A percentile compares a stretch with the other conserved stretches of the same genome.
These are phyloP conservation scores for Morphnarchus princeps DNA, from an alignment of 2,113 vertebrate genomes.

Conservation along the genomic window DNA sequence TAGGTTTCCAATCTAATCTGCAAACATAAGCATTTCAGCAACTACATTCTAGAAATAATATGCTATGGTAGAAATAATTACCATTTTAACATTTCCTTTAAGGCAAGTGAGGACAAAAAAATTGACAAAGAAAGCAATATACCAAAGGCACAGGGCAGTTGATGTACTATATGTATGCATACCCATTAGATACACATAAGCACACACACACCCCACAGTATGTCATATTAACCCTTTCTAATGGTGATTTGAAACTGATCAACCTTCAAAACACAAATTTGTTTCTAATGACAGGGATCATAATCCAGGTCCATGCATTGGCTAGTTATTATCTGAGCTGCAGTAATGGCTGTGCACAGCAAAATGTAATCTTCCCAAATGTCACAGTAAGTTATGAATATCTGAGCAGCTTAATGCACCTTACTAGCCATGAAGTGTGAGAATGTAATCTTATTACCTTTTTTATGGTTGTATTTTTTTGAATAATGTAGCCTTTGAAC, in stretches of 20 bases:
- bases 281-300: conserved; percentile 78
- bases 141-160: conserved; percentile 29
- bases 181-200: conserved; percentile 63
- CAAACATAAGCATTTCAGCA: conserved; percentile 67
- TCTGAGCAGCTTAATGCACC: conserved; percentile 83
- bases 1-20: conserved; percentile 69
- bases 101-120: conserved; percentile 50
- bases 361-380: conserved; percentile 84
- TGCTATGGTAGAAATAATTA: neutral
- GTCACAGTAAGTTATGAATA: conserved; percentile 86
- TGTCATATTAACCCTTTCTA: conserved; percentile 79
- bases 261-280: conserved; percentile 82
- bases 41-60: conserved; percentile 32
- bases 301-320: conserved; percentile 67
- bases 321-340: conserved; percentile 79
- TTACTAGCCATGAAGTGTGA: conserved; percentile 83
- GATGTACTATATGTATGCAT: conserved; percentile 69
- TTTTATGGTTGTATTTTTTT: conserved; percentile 87
- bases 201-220: neutral
- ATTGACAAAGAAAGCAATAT: conserved; percentile 47
- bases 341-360: conserved; percentile 75
- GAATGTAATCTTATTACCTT: conserved; percentile 85
- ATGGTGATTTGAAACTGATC: conserved; percentile 78
- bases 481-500: conserved; percentile 81
- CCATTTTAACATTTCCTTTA: conserved; percentile 63